Evolutionary conservation across 92 coral and sea anemone species (phyloP), one percentile per base, ranked within the genome.

Genomic region (Paramuricea clavata): DNA sequence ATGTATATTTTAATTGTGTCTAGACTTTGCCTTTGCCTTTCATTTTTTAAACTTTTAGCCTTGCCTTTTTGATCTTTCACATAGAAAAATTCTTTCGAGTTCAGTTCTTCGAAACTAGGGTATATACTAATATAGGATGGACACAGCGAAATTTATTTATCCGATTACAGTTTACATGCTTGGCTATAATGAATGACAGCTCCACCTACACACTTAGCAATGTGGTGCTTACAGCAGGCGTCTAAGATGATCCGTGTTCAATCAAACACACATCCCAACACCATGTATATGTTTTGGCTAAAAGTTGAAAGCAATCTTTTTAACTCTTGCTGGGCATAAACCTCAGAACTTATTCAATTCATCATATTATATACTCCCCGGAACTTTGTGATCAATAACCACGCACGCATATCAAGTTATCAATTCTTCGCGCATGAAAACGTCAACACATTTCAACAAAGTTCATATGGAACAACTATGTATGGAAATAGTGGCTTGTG

Each of bases 171-270:
- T 78, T 52, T 52, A 78, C 69, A 76, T 22, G 83, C 49, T 78
- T 79, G 72, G 72, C 39, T 79, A 28, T 42, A 61, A 79, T 61
- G 56, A 32, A 39, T 79, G 84, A 59, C 72, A 57, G 84, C 73
- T 79, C 84, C 84, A 79, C 84, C 84, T 79, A 79, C 72, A 60
- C 84, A 57, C 57, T 79, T 79, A 79, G 52, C 73, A 60, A 79
- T 39, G 6, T 36, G 84, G 73, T 32, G 67, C 67, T 59, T 57
- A 12, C 84, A 79, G 84, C 73, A 79, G 84, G 84, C 84, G 84
- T 79, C 73, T 60, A 61, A 35, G 84, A 41, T 79, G 31, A 79
- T 61, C 67, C 73, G 54, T 79, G 54, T 79, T 64, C 71, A 65
- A 79, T 54, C 43, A 59, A 11, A 61, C 82, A 76, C 56, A 31